These are phyloP conservation scores for Trypoxylon attenuatum DNA, from an alignment of 2,888 invertebrate species.

Conservation along the genomic window DNA sequence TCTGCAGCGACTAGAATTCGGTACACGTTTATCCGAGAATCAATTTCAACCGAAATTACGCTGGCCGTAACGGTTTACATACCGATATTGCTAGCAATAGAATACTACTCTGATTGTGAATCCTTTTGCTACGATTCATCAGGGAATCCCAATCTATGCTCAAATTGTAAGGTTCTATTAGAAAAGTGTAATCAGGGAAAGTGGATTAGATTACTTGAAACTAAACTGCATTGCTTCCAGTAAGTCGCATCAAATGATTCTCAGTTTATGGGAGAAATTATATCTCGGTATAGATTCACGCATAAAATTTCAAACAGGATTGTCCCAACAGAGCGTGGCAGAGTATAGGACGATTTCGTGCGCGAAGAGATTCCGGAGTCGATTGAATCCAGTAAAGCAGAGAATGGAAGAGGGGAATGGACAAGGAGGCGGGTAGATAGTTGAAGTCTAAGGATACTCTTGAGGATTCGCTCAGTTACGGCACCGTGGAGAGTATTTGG, in stretches of 20 bases:
- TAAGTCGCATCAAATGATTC: background rate
- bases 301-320: conserved; percentile 38
- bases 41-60: too few relatives aligned
- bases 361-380: conserved; percentile 38
- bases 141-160: too few relatives aligned
- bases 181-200: too few relatives aligned
- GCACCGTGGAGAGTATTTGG: conserved; percentile 38
- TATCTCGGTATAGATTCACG: background rate
- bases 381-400: conserved; percentile 37
- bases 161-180: too few relatives aligned
- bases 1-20: too few relatives aligned
- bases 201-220: too few relatives aligned
- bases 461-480: conserved; percentile 44
- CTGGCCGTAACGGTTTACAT: too few relatives aligned
- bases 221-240: too few relatives aligned
- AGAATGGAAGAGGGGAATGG: conserved; percentile 31
- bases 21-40: too few relatives aligned
- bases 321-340: conserved; percentile 31
- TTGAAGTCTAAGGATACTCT: conserved; percentile 45
- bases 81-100: too few relatives aligned
- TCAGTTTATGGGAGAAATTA: background rate
- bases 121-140: too few relatives aligned
- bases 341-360: conserved; percentile 23
- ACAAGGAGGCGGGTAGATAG: conserved; percentile 32
- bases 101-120: too few relatives aligned